phyloP scores from a whole-genome alignment of 2,888 invertebrate genomes.

The Lasioglossum oenotherae region DNA sequence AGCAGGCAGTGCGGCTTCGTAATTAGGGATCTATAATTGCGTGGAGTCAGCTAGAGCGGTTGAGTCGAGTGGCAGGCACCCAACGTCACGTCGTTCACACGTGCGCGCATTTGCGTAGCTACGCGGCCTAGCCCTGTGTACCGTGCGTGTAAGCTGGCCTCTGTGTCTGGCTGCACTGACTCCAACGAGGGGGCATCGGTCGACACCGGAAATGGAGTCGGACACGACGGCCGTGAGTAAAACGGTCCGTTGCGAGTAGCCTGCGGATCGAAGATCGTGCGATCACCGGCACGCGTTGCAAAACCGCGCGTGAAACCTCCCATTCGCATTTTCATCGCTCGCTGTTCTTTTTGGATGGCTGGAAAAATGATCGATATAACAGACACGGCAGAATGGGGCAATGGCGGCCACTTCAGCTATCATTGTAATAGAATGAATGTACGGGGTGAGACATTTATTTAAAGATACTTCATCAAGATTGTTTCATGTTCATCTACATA shows the following conservation, averaged over 20 bases:
- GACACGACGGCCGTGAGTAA: slow-evolving; percentile 47
- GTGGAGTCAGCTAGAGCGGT: slow-evolving; percentile 77
- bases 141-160: slow-evolving; percentile 28
- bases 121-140: slow-evolving; percentile 15
- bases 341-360: background rate
- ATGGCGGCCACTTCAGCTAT: no score
- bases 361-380: background rate
- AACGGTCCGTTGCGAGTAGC: slow-evolving; percentile 24
- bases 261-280: slow-evolving; percentile 27
- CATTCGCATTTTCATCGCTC: background rate
- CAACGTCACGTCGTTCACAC: slow-evolving; percentile 72
- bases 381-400: background rate
- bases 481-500: no score
- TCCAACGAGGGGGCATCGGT: slow-evolving; percentile 43
- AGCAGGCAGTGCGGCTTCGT: slow-evolving; percentile 62
- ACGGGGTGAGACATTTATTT: no score
- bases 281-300: background rate
- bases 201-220: slow-evolving; percentile 52
- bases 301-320: background rate
- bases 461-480: no score
- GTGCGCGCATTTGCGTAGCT: slow-evolving; percentile 53
- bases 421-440: no score
- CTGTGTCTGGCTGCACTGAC: slow-evolving; percentile 15
- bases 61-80: slow-evolving; percentile 77
- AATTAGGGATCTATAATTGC: slow-evolving; percentile 77